Evolutionary conservation across 2,113 vertebrate species (phyloP).

Genomic region (Periophthalmodon schlosseri): DNA sequence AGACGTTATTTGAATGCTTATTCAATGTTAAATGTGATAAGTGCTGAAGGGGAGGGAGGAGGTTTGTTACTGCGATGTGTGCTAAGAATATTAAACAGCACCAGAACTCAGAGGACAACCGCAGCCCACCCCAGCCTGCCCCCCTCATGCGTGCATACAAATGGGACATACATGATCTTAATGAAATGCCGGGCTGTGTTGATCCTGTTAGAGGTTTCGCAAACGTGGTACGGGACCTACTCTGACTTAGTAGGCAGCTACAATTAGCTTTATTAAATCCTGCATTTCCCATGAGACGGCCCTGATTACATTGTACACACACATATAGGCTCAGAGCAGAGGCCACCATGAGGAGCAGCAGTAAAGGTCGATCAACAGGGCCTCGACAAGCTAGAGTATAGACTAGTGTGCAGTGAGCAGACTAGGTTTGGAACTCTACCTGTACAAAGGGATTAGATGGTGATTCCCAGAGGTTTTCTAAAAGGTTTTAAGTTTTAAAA

Average conservation of each 20-base stretch:
- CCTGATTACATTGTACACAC: constrained; percentile 73
- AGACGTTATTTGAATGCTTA: constrained; percentile 72
- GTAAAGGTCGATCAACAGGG: constrained; percentile 29
- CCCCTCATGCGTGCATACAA: constrained; percentile 8
- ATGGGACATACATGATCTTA: constrained; percentile 11
- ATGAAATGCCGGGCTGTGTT: constrained; percentile 44
- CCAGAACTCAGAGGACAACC: not conserved
- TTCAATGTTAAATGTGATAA: constrained; percentile 69
- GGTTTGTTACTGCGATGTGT: constrained; percentile 56
- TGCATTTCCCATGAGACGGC: constrained; percentile 61
- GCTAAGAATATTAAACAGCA: constrained; percentile 59
- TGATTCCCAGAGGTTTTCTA: not conserved
- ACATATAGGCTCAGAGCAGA: constrained; percentile 54
- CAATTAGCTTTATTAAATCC: constrained; percentile 79
- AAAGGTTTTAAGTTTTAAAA: not conserved
- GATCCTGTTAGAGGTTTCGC: constrained; percentile 72
- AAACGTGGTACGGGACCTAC: constrained; percentile 56
- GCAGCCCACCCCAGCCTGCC: constrained; percentile 1
- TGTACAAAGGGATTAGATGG: not conserved
- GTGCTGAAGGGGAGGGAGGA: constrained; percentile 30
- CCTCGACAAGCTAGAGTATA: not conserved
- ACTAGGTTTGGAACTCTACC: not conserved
- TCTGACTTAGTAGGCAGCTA: constrained; percentile 71
- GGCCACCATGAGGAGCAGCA: constrained; percentile 44
- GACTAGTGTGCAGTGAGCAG: not conserved